Conservation (phyloP, 2,797 vertebrate genomes). For the Syngnathus rostellatus region DNA sequence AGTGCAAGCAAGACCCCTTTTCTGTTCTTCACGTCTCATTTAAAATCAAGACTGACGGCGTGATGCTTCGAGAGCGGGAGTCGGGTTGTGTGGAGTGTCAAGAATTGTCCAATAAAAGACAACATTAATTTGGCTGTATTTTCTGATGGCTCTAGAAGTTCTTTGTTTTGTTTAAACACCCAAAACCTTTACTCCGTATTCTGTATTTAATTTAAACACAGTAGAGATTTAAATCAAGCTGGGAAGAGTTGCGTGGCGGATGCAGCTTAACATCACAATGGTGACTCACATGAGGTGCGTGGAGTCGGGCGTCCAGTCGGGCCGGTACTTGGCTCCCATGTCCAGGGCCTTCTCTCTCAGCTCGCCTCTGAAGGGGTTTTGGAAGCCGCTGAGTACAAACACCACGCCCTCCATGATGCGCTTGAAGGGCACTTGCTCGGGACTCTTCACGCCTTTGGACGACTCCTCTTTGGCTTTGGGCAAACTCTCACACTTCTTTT, state of each 20-base stretch:
- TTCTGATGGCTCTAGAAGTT: no score
- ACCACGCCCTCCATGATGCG: constrained; percentile 77
- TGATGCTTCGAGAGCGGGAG: not conserved
- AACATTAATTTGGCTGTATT: not conserved
- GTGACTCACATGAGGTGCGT: constrained; percentile 84
- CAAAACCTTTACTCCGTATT: no score
- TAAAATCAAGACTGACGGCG: not conserved
- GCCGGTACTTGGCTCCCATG: constrained; percentile 81
- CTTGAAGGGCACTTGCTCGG: constrained; percentile 56
- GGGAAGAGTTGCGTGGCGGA: not conserved
- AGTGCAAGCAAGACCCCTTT: no score
- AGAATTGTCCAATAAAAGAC: not conserved
- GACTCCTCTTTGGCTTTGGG: constrained; percentile 42
- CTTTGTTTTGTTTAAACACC: no score
- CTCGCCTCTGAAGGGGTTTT: constrained; percentile 83
- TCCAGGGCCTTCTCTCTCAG: constrained; percentile 84
- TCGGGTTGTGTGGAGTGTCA: not conserved
- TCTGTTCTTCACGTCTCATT: not conserved
- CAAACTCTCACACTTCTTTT: constrained; percentile 46
- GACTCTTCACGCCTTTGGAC: constrained; percentile 20
- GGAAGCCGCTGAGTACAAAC: constrained; percentile 87
- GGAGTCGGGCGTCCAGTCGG: constrained; percentile 81
- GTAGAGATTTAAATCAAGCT: no score
- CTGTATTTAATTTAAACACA: no score
- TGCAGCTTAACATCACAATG: not conserved